Base-by-base conservation (phyloP, 2,113 vertebrate species). In the Stercorarius parasiticus region DNA sequence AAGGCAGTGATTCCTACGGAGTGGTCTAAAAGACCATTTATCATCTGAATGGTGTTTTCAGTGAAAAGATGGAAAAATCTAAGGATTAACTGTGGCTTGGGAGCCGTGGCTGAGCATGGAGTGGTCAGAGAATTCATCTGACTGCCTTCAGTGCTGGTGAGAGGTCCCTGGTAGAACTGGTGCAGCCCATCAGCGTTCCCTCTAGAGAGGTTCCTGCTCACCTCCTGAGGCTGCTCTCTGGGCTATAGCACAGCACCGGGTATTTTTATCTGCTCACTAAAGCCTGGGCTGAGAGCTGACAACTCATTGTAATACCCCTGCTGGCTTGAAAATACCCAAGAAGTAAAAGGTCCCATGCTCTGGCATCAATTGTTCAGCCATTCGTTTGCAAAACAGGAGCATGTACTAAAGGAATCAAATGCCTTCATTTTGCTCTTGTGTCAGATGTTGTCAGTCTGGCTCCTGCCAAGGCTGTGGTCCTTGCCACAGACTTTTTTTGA, bases 71-170 rank as follows among this genome's bases (percentile, higher is more conserved):
- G 36, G 34, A 16, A 56, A 38, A 66, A 49, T 11, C 0, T 40
- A 21, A 53, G 45, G 32, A 18, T 59, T 79, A 32, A 49, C 22
- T 53, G 50, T 62, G 65, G 40, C 52, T 82, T 58, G 42, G 50
- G 70, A 70, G 65, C 16, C 0, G 0, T 2, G 2, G 25, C 52
- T 69, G 64, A 42, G 32, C 45, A 22, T 6, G 3, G 30, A 15
- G 45, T 2, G 6, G 11, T 66, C 66, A 72, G 58, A 52, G 67
- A 64, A 66, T 49, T 88, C 50, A 38, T 23, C 52, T n/a, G 34
- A 4, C 47, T 50, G 36, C 40, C 15, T 72, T 65, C 26, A 36
- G 43, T 26, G 65, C 72, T 62, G 34, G 56, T 42, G 61, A 5
- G 52, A 14, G 19, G 18, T 30, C 32, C 26, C 58, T 82, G 67